Evolutionary conservation across 2,888 invertebrate species (phyloP).

Genomic region (Leptopilina drosophilae): DNA sequence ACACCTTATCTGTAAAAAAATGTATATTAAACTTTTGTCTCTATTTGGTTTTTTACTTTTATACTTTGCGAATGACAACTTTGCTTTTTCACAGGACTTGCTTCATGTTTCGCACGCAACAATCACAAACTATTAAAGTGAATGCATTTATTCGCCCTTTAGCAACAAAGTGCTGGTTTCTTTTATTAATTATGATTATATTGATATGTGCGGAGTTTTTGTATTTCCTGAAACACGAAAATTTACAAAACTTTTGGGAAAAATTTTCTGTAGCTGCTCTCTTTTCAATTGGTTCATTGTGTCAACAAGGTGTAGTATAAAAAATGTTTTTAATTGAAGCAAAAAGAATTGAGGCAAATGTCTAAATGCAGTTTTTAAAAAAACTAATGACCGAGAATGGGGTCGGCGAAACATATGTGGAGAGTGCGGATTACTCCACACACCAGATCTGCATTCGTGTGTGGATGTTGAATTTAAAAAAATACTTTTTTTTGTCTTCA

Average conservation of each 20-base stretch:
- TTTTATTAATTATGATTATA: conserved; percentile 52
- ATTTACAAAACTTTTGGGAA: conserved; percentile 50
- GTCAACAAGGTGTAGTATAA: conserved; percentile 64
- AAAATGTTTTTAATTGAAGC: background rate
- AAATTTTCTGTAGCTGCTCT: conserved; percentile 55
- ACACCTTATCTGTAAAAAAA: too few species aligned
- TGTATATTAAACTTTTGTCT: too few species aligned
- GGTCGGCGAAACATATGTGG: too few species aligned
- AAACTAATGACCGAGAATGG: too few species aligned
- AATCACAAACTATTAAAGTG: conserved; percentile 57
- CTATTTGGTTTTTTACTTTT: too few species aligned
- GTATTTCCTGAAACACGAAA: conserved; percentile 56
- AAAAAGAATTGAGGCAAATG: too few species aligned
- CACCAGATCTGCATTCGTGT: too few species aligned
- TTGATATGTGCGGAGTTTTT: conserved; percentile 54
- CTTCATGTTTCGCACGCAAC: conserved; percentile 65
- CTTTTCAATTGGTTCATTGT: conserved; percentile 60
- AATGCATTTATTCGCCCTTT: conserved; percentile 62
- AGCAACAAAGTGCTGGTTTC: conserved; percentile 61
- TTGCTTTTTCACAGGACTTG: conserved; percentile 58
- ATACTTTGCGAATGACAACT: background rate
- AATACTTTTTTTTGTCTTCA: too few species aligned
- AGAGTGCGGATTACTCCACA: too few species aligned
- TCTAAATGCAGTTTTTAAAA: too few species aligned
- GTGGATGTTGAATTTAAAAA: too few species aligned